A percentile compares a stretch with the other conserved stretches of the same genome.
These are phyloP conservation scores for Hemiscyllium ocellatum DNA, from an alignment of 2,113 vertebrate species.

Conservation along the genomic window DNA sequence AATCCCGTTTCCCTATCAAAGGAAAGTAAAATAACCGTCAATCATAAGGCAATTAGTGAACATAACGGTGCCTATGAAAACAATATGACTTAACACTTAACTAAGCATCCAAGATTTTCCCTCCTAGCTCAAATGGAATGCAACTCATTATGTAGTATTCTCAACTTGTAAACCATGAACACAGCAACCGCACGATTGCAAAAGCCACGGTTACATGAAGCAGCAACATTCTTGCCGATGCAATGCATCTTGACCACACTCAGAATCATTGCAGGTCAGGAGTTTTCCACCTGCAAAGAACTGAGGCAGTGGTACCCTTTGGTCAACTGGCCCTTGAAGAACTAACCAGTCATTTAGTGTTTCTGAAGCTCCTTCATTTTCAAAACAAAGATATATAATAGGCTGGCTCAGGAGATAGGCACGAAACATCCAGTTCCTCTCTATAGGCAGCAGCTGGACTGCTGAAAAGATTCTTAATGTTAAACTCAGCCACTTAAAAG, in stretches of 20 bases:
- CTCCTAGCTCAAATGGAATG: not conserved
- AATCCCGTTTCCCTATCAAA: not conserved
- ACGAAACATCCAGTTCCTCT: not conserved
- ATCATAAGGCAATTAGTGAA: constrained; percentile 7
- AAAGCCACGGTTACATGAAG: not conserved
- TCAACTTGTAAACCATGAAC: not conserved
- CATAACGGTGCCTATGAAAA: not conserved
- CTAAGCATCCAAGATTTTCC: not conserved
- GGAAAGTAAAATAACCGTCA: not conserved
- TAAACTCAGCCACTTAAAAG: not conserved
- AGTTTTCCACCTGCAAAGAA: too few relatives aligned
- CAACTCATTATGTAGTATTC: not conserved
- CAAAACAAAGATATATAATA: not conserved
- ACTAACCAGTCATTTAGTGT: not conserved
- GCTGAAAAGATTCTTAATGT: not conserved
- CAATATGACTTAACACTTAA: not conserved
- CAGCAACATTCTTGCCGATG: not conserved
- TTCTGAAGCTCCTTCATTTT: not conserved
- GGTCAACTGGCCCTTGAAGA: not conserved
- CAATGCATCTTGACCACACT: not conserved
- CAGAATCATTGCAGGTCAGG: too few relatives aligned
- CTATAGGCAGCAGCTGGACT: not conserved
- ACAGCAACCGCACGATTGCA: not conserved
- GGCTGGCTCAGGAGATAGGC: not conserved
- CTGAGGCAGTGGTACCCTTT: not conserved